phyloP scores from a whole-genome alignment of 2,797 vertebrate genomes.

The Tachyglossus aculeatus region DNA sequence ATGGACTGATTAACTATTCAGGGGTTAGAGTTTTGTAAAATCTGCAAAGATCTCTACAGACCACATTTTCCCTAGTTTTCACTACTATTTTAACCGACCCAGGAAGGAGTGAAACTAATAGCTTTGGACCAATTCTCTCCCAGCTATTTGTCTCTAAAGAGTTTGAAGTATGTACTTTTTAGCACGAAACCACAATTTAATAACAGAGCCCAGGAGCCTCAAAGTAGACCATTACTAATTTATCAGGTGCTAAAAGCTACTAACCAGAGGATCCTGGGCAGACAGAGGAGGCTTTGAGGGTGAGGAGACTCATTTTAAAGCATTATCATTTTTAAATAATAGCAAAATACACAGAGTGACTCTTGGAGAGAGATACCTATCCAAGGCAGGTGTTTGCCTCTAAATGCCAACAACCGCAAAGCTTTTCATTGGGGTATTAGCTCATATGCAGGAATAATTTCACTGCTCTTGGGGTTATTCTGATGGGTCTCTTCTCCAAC shows the following conservation, averaged over 20 bases:
- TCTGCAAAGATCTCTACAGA: neutral
- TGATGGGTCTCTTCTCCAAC: no score
- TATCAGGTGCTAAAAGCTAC: constrained; percentile 67
- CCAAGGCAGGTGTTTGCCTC: constrained; percentile 27
- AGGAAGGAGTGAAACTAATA: neutral
- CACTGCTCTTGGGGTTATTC: no score
- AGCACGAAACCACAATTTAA: constrained; percentile 65
- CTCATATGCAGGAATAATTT: no score
- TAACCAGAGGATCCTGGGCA: constrained; percentile 59
- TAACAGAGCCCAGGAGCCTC: constrained; percentile 55
- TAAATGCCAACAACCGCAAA: constrained; percentile 34
- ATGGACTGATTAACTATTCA: no score
- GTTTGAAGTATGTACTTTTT: constrained; percentile 42
- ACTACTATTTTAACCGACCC: neutral
- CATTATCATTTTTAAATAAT: constrained; percentile 56
- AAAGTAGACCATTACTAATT: constrained; percentile 66
- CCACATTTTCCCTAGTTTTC: neutral
- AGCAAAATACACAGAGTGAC: constrained; percentile 7
- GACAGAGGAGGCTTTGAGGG: constrained; percentile 61
- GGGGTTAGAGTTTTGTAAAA: neutral
- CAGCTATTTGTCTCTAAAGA: constrained; percentile 52
- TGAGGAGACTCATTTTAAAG: constrained; percentile 54
- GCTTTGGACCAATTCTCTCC: constrained; percentile 26
- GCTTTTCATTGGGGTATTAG: constrained; percentile 20
- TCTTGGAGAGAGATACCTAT: constrained; percentile 9